phyloP scores from a whole-genome alignment of 2,113 vertebrate species.

The Muscicapa adusta region DNA sequence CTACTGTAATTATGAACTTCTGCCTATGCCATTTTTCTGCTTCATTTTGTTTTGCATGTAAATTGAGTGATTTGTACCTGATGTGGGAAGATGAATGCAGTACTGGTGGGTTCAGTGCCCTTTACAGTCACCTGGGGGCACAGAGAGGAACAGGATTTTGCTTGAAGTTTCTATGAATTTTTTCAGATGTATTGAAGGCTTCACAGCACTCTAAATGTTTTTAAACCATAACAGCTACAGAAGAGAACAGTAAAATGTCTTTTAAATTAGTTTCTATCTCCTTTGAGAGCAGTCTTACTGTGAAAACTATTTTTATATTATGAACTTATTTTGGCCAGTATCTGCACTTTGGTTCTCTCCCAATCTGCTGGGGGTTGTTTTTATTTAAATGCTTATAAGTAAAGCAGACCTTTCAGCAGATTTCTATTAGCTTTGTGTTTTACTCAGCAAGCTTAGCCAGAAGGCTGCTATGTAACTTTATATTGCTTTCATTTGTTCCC shows the following conservation, averaged over 20 bases:
- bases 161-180: neutral
- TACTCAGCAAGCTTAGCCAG: neutral
- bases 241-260: neutral
- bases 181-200: neutral
- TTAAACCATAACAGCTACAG: neutral
- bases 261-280: neutral
- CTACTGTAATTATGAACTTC: neutral
- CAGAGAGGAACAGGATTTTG: neutral
- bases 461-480: neutral
- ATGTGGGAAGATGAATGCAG: neutral
- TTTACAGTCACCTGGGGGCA: neutral
- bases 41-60: neutral
- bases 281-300: neutral
- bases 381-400: conserved; percentile 6
- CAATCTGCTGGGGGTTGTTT: conserved; percentile 1
- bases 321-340: neutral
- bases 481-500: neutral
- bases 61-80: neutral
- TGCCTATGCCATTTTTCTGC: neutral
- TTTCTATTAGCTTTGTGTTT: neutral
- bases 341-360: neutral
- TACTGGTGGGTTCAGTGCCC: neutral
- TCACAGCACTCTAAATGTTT: neutral
- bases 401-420: neutral
- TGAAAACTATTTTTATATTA: neutral